Base-by-base conservation (phyloP, 1,140 invertebrate genomes). In the Adelges cooleyi region DNA sequence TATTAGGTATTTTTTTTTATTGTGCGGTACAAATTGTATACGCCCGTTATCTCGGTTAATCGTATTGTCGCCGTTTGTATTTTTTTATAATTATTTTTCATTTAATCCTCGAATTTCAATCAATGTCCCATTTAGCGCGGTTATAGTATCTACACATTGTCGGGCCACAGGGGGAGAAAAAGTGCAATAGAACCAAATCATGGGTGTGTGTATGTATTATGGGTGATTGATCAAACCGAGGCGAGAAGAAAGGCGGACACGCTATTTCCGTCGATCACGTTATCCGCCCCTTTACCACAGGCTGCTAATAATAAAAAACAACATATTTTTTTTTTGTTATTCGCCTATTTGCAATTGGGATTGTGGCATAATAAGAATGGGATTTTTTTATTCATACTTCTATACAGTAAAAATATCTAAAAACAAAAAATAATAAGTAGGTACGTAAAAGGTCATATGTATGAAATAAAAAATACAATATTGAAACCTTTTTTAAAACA, bases 151-250 rank as follows among this genome's bases (percentile, higher is more conserved):
- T 8, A n/a, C 15, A 53, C 2, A n/a, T 22, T 20, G 38, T 56
- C 1, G 20, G 11, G 29, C 29, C 5, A 6, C 5, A 33, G 29
- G 29, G 29, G 11, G 29, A 33, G 29, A 33, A 33, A n/a, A n/a
- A n/a, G 5, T 11, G 11, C 29, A 33, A 33, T 33, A 33, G 11
- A 33, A 33, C 11, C 11, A 33, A 11, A 33, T 33, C 29, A 59
- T 8, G 42, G 17, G 25, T 18, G 25, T 44, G 38, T 59, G 42
- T 33, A 11, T 33, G 42, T 62, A 18, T 25, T 62, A n/a, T 27
- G 25, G 23, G 23, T 46, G 54, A 62, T 62, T 62, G 54, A 62
- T 62, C 54, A 44, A 46, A 46, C 27, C 15, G n/a, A 62, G 42
- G 23, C 40, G 5, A 17, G 10, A 48, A 46, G 51, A 33, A 33